Evolutionary conservation across 37 sponge, comb jelly and placozoan genomes (phyloP).

Genomic region (Tethya wilhelma): DNA sequence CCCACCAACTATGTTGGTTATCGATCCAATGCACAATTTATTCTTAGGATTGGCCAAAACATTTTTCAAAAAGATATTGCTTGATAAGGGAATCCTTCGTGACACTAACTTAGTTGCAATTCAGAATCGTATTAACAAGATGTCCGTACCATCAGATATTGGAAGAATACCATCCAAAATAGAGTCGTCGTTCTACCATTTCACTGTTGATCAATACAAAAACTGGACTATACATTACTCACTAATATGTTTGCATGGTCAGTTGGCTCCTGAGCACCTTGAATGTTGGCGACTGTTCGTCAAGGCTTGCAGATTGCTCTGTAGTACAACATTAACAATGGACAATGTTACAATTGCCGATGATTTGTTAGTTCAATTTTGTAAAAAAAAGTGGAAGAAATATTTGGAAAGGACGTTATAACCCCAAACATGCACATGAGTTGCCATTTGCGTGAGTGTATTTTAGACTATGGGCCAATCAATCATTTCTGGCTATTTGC

Average conservation of each 20-base stretch:
- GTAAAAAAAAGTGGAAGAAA: conserved; percentile 21
- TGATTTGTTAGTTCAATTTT: conserved; percentile 41
- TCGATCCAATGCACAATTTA: conserved; percentile 81
- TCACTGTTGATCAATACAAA: conserved; percentile 69
- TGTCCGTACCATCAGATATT: conserved; percentile 48
- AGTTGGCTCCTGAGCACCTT: conserved; percentile 35
- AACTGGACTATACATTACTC: conserved; percentile 57
- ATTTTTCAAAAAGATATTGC: conserved; percentile 16
- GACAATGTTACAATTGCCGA: conserved; percentile 36
- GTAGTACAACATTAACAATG: conserved; percentile 31
- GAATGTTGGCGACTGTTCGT: conserved; percentile 61
- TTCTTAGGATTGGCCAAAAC: conserved; percentile 64
- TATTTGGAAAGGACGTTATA: conserved; percentile 25
- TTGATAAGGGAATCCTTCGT: too few species aligned
- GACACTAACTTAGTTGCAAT: too few species aligned
- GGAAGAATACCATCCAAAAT: conserved; percentile 64
- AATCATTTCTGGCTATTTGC: conserved; percentile 41
- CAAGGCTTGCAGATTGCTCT: conserved; percentile 43
- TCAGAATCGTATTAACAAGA: conserved; percentile 15
- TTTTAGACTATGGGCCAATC: conserved; percentile 50
- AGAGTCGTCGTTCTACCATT: not conserved
- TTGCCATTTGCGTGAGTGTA: conserved; percentile 26
- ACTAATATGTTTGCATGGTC: conserved; percentile 16
- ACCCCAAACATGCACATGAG: conserved; percentile 59
- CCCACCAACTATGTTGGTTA: conserved; percentile 28